Percentiles rank a stretch among this genome's conserved stretches.
phyloP scores from a whole-genome alignment of 2,888 invertebrate genomes.

The Melitaea athalia region DNA sequence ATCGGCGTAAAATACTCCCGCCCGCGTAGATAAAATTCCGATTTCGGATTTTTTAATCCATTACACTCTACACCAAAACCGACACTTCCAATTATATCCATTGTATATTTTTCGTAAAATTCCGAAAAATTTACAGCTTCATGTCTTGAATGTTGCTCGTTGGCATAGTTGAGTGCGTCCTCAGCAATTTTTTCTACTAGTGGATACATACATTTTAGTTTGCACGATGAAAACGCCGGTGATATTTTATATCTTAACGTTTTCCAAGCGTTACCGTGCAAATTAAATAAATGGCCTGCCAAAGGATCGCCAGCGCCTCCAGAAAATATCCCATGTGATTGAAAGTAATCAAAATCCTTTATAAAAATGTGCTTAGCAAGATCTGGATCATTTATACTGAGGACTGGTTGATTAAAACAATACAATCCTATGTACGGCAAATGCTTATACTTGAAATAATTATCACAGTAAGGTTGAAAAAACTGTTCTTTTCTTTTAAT shows the following conservation, averaged over 20 bases:
- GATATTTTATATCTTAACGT: conserved; percentile 83
- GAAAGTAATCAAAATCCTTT: conserved; percentile 84
- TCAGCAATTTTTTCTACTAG: conserved; percentile 82
- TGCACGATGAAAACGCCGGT: conserved; percentile 86
- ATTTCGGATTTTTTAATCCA: conserved; percentile 78
- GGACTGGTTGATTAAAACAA: conserved; percentile 82
- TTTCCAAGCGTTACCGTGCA: conserved; percentile 84
- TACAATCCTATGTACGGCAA: conserved; percentile 83
- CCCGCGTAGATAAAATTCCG: conserved; percentile 77
- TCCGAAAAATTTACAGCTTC: conserved; percentile 79
- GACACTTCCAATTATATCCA: conserved; percentile 84
- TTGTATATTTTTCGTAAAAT: conserved; percentile 82
- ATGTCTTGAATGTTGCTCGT: conserved; percentile 51
- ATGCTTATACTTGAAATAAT: conserved; percentile 79
- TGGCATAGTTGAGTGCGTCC: conserved; percentile 72
- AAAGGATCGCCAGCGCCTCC: conserved; percentile 84
- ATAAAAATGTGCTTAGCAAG: conserved; percentile 83
- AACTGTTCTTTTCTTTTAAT: conserved; percentile 81
- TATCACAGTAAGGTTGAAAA: conserved; percentile 83
- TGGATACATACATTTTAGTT: conserved; percentile 85
- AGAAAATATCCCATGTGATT: conserved; percentile 84
- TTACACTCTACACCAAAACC: conserved; percentile 85
- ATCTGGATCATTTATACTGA: conserved; percentile 84
- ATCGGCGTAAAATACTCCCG: conserved; percentile 71
- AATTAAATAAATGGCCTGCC: conserved; percentile 83